phyloP scores from a whole-genome alignment of 2,888 invertebrate species.

The Cephus sareptanus region DNA sequence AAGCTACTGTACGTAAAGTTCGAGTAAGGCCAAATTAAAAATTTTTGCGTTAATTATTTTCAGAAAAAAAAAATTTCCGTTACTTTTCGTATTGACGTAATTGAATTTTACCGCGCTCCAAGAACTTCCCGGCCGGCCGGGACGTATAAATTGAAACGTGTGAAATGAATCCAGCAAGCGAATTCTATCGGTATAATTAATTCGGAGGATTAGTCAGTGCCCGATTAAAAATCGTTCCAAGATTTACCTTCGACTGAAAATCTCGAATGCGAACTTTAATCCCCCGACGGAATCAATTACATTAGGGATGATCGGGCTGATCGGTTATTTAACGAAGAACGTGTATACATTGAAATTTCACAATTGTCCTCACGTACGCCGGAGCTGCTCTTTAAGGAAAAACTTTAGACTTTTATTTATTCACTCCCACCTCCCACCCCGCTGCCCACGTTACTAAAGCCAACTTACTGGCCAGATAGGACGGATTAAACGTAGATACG shows the following conservation, averaged over 20 bases:
- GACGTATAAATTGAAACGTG: neutral
- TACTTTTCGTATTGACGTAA: too few relatives aligned
- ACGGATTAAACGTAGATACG: neutral
- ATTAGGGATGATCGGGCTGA: neutral
- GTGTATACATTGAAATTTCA: neutral
- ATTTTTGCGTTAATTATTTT: too few relatives aligned
- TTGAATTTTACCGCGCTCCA: neutral
- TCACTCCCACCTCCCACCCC: neutral
- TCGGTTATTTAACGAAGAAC: neutral
- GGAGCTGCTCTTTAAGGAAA: neutral
- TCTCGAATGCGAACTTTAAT: neutral
- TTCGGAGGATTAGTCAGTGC: neutral
- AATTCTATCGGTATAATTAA: neutral
- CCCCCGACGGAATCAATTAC: neutral
- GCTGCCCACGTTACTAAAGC: neutral
- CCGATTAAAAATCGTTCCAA: neutral
- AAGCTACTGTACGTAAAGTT: constrained; percentile 44
- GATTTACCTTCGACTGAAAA: neutral
- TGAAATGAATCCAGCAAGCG: neutral
- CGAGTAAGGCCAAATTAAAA: constrained; percentile 12
- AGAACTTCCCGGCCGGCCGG: neutral
- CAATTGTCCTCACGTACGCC: neutral
- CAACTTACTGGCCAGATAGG: neutral
- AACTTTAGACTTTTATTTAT: neutral
- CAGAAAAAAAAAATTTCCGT: too few relatives aligned